These are phyloP conservation scores for Albula glossodonta DNA, from an alignment of 2,113 vertebrate species.

Conservation along the genomic window DNA sequence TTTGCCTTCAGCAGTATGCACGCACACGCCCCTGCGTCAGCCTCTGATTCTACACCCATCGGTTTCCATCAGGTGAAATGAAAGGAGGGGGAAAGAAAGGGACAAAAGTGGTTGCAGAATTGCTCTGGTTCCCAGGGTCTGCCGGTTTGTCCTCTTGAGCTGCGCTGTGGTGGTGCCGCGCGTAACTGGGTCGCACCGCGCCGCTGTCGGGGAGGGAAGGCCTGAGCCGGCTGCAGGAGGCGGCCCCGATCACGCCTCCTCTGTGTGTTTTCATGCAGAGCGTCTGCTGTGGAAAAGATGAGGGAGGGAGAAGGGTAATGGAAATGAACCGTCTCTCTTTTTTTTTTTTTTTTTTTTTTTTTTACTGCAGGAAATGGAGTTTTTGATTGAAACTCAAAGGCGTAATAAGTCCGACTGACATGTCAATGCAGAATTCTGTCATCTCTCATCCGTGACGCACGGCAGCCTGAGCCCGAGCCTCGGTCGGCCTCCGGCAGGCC, in stretches of 20 bases:
- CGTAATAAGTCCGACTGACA: not conserved
- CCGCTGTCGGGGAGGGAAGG: not conserved
- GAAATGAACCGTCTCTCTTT: no score
- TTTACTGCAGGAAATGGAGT: not conserved
- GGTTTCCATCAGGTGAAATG: not conserved
- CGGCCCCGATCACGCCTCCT: not conserved
- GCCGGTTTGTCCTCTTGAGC: not conserved
- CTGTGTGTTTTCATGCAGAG: not conserved
- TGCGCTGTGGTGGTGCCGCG: not conserved
- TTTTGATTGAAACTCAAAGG: not conserved
- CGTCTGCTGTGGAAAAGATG: no score
- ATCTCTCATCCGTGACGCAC: not conserved
- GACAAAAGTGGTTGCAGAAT: not conserved
- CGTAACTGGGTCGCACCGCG: not conserved
- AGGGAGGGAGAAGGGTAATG: no score
- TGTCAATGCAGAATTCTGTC: not conserved
- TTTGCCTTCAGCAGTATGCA: not conserved
- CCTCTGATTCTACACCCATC: not conserved
- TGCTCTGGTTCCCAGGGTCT: not conserved
- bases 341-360: not conserved
- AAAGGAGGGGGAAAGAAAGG: not conserved
- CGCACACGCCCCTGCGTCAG: not conserved
- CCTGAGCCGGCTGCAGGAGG: not conserved
- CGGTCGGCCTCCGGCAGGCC: not conserved
- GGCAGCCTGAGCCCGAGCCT: not conserved